These are phyloP conservation scores for Aphodius sticticus DNA, from an alignment of 2,888 invertebrate genomes.

Conservation along the genomic window DNA sequence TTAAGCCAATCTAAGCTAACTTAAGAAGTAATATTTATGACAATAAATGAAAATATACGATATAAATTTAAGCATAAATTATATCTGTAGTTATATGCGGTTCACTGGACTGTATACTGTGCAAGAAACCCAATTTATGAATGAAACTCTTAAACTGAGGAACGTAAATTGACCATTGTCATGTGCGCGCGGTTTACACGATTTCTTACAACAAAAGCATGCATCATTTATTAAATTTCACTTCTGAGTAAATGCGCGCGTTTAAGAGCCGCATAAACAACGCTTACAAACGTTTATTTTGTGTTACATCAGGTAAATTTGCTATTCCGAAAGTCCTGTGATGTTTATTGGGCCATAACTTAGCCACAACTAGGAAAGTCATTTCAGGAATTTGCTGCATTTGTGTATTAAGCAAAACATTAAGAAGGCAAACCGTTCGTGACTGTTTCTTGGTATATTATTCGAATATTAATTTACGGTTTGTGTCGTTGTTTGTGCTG, in stretches of 20 bases:
- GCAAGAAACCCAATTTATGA: neutral
- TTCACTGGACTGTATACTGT: no score
- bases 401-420: conserved; percentile 8
- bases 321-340: conserved; percentile 18
- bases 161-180: neutral
- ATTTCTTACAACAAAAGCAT: conserved; percentile 25
- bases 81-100: no score
- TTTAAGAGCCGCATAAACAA: conserved; percentile 24
- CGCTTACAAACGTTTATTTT: conserved; percentile 25
- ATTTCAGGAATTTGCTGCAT: neutral
- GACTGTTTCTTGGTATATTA: neutral
- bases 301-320: conserved; percentile 25
- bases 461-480: neutral
- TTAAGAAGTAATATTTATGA: no score
- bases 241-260: conserved; percentile 10
- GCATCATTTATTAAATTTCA: conserved; percentile 30
- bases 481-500: neutral
- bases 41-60: no score
- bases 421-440: neutral
- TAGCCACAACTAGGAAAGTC: conserved; percentile 17
- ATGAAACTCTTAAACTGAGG: neutral
- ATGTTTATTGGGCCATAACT: conserved; percentile 18
- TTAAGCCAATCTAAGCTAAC: no score
- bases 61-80: no score
- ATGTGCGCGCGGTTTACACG: neutral